These are phyloP conservation scores for Ranitomeya imitator DNA, from an alignment of 2,113 vertebrate genomes.

Conservation along the genomic window DNA sequence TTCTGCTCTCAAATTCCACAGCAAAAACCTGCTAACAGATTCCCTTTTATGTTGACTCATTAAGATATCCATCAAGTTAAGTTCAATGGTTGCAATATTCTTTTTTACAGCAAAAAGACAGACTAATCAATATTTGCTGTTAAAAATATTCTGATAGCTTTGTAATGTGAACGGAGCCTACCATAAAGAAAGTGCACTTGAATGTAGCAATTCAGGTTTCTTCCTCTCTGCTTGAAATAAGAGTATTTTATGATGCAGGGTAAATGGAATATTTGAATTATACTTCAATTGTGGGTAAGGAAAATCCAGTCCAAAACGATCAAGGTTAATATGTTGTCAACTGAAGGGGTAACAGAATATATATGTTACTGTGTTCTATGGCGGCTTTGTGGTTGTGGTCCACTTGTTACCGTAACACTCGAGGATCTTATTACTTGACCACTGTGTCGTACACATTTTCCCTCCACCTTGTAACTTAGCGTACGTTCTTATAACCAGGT, in stretches of 20 bases:
- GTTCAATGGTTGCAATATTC: background rate
- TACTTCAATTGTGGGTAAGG: background rate
- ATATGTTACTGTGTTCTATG: slow-evolving; percentile 3
- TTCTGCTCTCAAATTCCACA: too few species aligned
- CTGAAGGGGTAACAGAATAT: slow-evolving; percentile 22
- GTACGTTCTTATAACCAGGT: background rate
- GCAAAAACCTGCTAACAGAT: too few species aligned
- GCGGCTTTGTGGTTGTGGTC: slow-evolving; percentile 7
- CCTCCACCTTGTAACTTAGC: slow-evolving; percentile 24
- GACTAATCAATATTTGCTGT: background rate
- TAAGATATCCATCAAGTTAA: background rate
- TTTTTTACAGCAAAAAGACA: background rate
- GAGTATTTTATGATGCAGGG: background rate
- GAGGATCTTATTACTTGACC: slow-evolving; percentile 31
- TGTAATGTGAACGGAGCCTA: background rate
- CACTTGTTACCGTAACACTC: slow-evolving; percentile 3
- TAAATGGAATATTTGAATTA: background rate
- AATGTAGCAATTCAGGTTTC: background rate
- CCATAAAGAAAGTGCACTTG: background rate
- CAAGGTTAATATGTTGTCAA: slow-evolving; percentile 23
- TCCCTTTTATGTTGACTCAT: background rate
- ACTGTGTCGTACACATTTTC: slow-evolving; percentile 1
- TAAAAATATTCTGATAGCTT: background rate
- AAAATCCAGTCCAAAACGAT: background rate
- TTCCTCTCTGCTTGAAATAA: background rate